These are phyloP conservation scores for Tachycineta bicolor DNA, from an alignment of 2,113 vertebrate species.

Conservation along the genomic window DNA sequence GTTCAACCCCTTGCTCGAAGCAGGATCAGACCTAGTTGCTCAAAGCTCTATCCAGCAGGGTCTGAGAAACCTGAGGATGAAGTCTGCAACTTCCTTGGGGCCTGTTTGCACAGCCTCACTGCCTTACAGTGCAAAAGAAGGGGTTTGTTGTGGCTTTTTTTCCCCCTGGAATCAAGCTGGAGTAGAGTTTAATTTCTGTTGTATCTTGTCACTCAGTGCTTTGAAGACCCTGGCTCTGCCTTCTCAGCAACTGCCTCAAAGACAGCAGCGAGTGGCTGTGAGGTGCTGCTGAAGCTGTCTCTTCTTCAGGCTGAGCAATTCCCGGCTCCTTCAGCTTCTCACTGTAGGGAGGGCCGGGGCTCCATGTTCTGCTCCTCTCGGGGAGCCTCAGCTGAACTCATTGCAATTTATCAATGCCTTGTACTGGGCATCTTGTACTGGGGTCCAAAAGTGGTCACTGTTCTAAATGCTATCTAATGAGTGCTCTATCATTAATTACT, in stretches of 20 bases:
- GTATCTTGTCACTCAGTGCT: background rate
- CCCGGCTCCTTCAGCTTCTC: too few species aligned
- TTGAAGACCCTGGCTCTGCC: background rate
- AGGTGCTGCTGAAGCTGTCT: background rate
- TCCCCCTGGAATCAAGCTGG: background rate
- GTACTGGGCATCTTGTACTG: too few species aligned
- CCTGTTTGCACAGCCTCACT: background rate
- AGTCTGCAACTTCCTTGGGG: background rate
- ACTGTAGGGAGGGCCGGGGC: too few species aligned
- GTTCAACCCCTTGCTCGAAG: background rate
- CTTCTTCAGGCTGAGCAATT: background rate
- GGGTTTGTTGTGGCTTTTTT: background rate
- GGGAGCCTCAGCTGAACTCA: too few species aligned
- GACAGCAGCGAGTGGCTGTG: background rate
- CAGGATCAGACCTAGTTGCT: background rate
- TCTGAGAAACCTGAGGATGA: background rate
- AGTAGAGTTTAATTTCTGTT: background rate
- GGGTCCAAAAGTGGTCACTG: too few species aligned
- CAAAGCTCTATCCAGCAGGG: background rate
- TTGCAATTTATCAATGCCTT: too few species aligned
- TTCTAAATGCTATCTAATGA: too few species aligned
- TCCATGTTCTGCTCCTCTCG: too few species aligned
- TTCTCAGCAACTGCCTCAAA: background rate
- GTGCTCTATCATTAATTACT: too few species aligned
- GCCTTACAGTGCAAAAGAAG: background rate